Base-by-base conservation (phyloP, 2,113 vertebrate species). In the Pandion haliaetus region DNA sequence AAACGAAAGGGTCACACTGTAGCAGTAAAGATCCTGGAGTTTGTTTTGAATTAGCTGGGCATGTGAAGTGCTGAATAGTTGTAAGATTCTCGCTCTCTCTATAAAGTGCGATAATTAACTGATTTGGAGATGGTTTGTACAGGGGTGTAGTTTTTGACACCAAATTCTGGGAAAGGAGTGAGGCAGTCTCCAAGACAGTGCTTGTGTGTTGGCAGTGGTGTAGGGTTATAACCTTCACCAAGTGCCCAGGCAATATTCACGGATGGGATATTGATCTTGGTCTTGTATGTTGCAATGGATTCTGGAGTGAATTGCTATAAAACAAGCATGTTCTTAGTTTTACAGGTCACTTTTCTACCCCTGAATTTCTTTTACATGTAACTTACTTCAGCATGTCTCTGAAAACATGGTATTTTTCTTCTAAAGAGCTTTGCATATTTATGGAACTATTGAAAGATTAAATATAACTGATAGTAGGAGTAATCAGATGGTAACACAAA, bases 181-280 rank as follows among this genome's bases (percentile, higher is more conserved):
- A 3, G 8, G 62, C 24, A 16, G 16, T 36, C 10, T n/a, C 57
- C 17, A 38, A 40, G 47, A 17, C 23, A 36, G 7, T 18, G 13
- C 54, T 45, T 0, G 1, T 40, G 67, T 72, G 45, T 88, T 86
- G 85, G 87, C 82, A 69, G 50, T 20, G 7, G 36, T 9, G 8
- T 25, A 7, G 77, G 90, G 69, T 42, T 38, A 8, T 40, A 74
- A 6, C 31, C 9, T 72, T 88, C 74, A 34, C 38, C 34, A 5
- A 31, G 59, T n/a, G n/a, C 78, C 73, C 65, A 58, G 77, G 67
- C 61, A 47, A 4, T 61, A 73, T 17, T 2, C 21, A 2, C 54
- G 94, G 93, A 62, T 94, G 88, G 78, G 54, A 14, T 96, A 94
- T 87, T 80, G 95, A 70, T 97, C 93, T 89, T 20, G 31, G 54